Conservation (phyloP, 2,888 invertebrate genomes). For the Conistra vaccinii region DNA sequence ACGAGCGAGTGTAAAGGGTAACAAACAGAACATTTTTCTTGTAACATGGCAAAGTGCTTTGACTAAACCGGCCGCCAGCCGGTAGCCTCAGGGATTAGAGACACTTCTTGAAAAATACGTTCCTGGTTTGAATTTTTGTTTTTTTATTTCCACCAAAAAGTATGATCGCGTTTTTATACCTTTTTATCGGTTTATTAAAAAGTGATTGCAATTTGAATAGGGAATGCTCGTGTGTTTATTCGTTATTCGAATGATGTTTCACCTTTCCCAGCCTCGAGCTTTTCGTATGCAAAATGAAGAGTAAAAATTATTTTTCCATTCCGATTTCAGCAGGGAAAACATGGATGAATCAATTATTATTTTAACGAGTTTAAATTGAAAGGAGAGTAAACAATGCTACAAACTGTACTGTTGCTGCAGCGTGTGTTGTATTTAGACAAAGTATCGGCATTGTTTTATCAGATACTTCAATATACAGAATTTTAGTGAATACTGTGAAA, state of each 20-base stretch:
- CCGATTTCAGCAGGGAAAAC: conserved; percentile 30
- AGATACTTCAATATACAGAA: no score
- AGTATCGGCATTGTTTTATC: no score
- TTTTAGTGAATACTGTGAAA: conserved; percentile 25
- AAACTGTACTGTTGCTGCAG: conserved; percentile 26
- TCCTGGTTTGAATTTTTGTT: conserved; percentile 32
- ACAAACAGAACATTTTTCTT: conserved; percentile 54
- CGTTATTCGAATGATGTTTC: conserved; percentile 36
- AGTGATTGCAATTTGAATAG: conserved; percentile 29
- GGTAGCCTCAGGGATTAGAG: conserved; percentile 57
- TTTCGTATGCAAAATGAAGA: conserved; percentile 28
- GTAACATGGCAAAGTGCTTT: conserved; percentile 65
- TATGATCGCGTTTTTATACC: conserved; percentile 2
- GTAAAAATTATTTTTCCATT: conserved; percentile 25
- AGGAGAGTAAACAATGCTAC: conserved; percentile 38
- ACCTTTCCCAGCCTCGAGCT: conserved; percentile 13
- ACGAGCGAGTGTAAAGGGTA: conserved; percentile 64
- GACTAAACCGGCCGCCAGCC: conserved; percentile 57
- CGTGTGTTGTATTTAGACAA: conserved; percentile 29
- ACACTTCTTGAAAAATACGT: conserved; percentile 51
- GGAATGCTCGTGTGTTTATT: conserved; percentile 35
- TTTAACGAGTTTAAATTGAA: conserved; percentile 42
- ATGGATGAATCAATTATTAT: conserved; percentile 36
- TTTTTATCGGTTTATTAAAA: conserved; percentile 40
- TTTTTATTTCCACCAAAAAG: conserved; percentile 19